A percentile compares a stretch with the other conserved stretches of the same genome.
These are phyloP conservation scores for Nebria ingens DNA, from an alignment of 1,140 invertebrate species.

Conservation along the genomic window DNA sequence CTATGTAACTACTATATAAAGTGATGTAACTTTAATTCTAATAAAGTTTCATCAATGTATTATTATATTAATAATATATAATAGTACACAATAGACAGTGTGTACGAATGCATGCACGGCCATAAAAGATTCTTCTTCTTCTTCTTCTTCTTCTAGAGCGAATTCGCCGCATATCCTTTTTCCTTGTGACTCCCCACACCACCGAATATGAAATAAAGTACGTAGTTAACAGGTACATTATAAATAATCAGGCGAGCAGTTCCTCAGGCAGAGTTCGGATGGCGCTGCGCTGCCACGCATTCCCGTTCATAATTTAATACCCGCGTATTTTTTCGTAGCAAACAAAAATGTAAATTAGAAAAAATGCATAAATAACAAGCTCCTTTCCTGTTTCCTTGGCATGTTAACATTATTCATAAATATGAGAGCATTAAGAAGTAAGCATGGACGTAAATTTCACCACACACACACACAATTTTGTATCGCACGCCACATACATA, in stretches of 20 bases:
- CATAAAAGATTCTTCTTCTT: no score
- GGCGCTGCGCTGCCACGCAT: neutral
- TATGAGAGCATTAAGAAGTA: constrained; percentile 8
- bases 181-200: no score
- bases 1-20: no score
- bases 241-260: neutral
- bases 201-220: constrained; percentile 1
- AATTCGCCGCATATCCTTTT: no score
- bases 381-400: constrained; percentile 7
- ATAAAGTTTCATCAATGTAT: no score
- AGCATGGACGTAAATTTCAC: constrained; percentile 5
- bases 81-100: no score
- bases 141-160: no score
- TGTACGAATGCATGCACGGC: no score
- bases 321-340: neutral
- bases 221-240: constrained; percentile 3
- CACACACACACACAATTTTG: constrained; percentile 1
- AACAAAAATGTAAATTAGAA: constrained; percentile 10
- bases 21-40: no score
- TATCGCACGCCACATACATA: neutral
- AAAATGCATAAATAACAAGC: constrained; percentile 9
- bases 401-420: constrained; percentile 8
- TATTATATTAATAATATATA: no score
- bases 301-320: constrained; percentile 3
- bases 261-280: neutral